Evolutionary conservation across 2,888 invertebrate species (phyloP).

Genomic region (Isotomurus palustris): DNA sequence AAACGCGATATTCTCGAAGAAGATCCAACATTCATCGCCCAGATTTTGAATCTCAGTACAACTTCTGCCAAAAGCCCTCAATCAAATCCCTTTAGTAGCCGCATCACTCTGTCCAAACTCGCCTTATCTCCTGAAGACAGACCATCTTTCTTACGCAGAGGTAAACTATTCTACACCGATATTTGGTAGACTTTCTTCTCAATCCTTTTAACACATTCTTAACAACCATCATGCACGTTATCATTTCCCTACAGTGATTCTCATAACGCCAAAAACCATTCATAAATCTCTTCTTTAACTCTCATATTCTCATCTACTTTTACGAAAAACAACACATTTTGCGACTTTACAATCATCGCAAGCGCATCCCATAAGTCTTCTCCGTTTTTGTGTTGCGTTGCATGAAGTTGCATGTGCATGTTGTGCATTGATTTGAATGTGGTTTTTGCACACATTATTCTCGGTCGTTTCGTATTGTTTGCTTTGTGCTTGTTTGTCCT

Average conservation of each 20-base stretch:
- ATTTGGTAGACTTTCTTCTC: conserved; percentile 46
- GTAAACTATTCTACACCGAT: conserved; percentile 46
- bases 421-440: too few relatives aligned
- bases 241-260: not conserved
- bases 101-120: conserved; percentile 42
- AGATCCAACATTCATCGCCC: conserved; percentile 43
- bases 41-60: conserved; percentile 41
- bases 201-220: not conserved
- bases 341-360: not conserved
- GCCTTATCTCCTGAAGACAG: conserved; percentile 45
- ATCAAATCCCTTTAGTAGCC: conserved; percentile 23
- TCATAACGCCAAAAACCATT: not conserved
- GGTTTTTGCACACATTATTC: too few relatives aligned
- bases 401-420: too few relatives aligned
- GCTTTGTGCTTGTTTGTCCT: too few relatives aligned
- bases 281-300: not conserved
- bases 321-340: not conserved
- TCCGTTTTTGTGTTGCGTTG: too few relatives aligned
- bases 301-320: not conserved
- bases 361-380: too few relatives aligned
- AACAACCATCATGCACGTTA: too few relatives aligned
- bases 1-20: conserved; percentile 46
- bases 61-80: conserved; percentile 14
- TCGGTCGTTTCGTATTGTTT: too few relatives aligned
- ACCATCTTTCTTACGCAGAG: conserved; percentile 46